phyloP scores from a whole-genome alignment of 2,888 invertebrate species.

The Sepioteuthis lessoniana region DNA sequence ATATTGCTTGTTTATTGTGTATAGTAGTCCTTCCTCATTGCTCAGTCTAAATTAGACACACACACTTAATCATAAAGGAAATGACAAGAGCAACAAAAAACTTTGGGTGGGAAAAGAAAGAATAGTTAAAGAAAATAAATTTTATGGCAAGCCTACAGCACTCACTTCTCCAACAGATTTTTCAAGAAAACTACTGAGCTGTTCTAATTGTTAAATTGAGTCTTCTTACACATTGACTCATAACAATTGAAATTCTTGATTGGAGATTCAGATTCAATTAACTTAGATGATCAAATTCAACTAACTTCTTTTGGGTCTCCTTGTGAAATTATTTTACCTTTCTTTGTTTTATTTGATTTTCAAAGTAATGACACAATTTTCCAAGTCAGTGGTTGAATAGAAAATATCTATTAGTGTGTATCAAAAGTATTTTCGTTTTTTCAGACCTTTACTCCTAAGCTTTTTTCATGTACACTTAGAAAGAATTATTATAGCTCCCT shows the following conservation, averaged over 20 bases:
- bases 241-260: background rate
- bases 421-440: no score
- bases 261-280: constrained; percentile 14
- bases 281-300: constrained; percentile 1
- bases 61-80: background rate
- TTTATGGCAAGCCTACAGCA: background rate
- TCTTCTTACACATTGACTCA: background rate
- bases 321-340: background rate
- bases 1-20: no score
- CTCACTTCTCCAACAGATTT: background rate
- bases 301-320: background rate
- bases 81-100: background rate
- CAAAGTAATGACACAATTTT: background rate
- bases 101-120: background rate
- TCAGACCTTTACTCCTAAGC: no score
- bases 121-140: no score
- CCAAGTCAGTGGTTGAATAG: no score
- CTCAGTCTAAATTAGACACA: no score
- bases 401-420: no score
- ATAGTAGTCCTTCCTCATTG: no score
- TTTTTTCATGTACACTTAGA: no score
- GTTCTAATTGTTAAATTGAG: background rate
- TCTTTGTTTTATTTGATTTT: background rate
- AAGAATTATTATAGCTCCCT: no score
- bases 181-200: background rate